These are phyloP conservation scores for Hyaena hyaena DNA, from an alignment of 2,113 vertebrate genomes.

Conservation along the genomic window DNA sequence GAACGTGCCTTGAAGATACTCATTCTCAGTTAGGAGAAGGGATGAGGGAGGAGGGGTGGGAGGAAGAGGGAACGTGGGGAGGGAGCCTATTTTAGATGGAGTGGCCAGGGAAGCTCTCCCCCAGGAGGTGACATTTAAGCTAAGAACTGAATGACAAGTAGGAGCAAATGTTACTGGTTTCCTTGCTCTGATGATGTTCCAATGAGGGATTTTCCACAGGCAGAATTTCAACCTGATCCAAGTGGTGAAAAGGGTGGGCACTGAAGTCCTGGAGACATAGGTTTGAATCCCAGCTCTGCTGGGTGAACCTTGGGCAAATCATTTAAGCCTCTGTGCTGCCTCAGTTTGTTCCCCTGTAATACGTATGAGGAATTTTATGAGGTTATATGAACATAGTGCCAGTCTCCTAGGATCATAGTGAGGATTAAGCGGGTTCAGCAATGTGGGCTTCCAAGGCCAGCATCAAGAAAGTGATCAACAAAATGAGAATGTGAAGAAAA, in stretches of 20 bases:
- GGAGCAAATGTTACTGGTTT: neutral
- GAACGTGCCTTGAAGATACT: neutral
- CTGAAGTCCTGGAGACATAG: neutral
- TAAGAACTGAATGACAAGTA: conserved; percentile 12
- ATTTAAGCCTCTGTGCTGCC: neutral
- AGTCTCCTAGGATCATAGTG: neutral
- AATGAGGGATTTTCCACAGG: neutral
- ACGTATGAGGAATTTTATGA: neutral
- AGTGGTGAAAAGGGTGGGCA: neutral
- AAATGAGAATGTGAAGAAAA: neutral
- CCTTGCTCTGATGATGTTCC: neutral
- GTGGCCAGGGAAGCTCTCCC: neutral
- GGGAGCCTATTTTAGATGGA: neutral
- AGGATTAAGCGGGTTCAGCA: neutral
- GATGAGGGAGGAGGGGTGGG: neutral
- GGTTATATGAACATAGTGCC: neutral
- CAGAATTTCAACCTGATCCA: neutral
- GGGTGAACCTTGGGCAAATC: neutral
- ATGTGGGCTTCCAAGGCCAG: neutral
- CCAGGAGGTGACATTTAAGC: conserved; percentile 30
- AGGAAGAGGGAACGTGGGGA: neutral
- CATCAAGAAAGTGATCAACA: neutral
- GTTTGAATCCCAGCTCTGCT: neutral
- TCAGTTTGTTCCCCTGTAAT: neutral
- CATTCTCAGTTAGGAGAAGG: neutral